Evolutionary conservation across 2,888 invertebrate genomes (phyloP).

Genomic region (Apamea anceps): DNA sequence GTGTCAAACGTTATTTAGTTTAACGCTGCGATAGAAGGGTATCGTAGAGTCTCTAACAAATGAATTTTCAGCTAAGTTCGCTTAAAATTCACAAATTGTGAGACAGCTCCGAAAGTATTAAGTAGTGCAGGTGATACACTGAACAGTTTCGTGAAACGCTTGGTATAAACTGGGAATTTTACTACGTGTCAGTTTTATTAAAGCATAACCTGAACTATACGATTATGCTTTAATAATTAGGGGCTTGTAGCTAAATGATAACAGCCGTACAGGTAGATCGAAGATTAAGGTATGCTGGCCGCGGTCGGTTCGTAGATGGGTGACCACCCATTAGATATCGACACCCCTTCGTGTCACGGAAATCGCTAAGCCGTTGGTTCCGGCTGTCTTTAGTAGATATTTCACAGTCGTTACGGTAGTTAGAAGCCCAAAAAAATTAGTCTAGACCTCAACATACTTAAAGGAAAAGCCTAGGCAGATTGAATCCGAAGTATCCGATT

Average conservation of each 20-base stretch:
- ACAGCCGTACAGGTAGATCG: no score
- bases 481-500: background rate
- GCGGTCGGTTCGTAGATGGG: background rate
- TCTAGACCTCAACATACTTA: no score
- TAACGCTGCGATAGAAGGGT: constrained; percentile 48
- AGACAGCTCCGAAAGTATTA: constrained; percentile 56
- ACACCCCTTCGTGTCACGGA: no score
- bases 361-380: no score
- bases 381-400: no score
- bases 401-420: no score
- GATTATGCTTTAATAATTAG: no score
- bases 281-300: no score
- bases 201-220: constrained; percentile 6
- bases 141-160: constrained; percentile 37
- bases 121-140: constrained; percentile 50
- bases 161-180: constrained; percentile 30
- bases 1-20: constrained; percentile 37
- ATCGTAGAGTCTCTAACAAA: constrained; percentile 65
- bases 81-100: constrained; percentile 70
- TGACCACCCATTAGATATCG: background rate
- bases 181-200: constrained; percentile 26
- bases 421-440: background rate
- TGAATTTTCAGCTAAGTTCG: constrained; percentile 69
- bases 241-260: no score
- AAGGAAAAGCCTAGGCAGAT: no score